phyloP scores from a whole-genome alignment of 2,888 invertebrate genomes.

The Trachelus stipa region DNA sequence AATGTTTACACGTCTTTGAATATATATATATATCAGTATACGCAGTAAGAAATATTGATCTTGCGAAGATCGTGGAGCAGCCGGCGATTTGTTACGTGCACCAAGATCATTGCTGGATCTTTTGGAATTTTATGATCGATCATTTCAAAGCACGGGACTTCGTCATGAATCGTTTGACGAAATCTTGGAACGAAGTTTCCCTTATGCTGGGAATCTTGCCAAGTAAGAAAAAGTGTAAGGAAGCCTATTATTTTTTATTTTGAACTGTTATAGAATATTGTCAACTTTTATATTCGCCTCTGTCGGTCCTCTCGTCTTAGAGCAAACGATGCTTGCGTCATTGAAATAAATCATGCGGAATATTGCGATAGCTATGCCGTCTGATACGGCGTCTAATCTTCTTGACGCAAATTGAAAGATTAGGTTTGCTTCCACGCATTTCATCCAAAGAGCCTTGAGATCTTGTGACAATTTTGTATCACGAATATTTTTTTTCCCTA shows the following conservation, averaged over 20 bases:
- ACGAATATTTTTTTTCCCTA: background rate
- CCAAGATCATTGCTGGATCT: background rate
- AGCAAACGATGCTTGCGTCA: background rate
- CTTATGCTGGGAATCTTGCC: background rate
- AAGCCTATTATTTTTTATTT: background rate
- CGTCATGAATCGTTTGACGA: background rate
- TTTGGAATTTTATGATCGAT: background rate
- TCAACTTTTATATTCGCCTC: background rate
- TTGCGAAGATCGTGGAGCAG: background rate
- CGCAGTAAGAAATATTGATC: background rate
- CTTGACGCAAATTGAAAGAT: constrained; percentile 5
- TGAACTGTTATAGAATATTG: background rate
- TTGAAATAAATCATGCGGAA: constrained; percentile 8
- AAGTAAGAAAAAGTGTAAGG: background rate
- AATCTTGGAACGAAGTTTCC: background rate
- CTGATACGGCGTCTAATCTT: constrained; percentile 5
- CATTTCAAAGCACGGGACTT: background rate
- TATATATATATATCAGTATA: background rate
- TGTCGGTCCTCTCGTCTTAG: background rate
- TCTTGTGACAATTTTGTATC: background rate
- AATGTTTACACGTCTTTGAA: background rate
- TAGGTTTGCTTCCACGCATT: background rate
- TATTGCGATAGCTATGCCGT: background rate
- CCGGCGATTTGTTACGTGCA: background rate
- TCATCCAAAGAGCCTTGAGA: background rate